Conservation (phyloP, 2,113 vertebrate species). For the Microcebus ravelobensis region DNA sequence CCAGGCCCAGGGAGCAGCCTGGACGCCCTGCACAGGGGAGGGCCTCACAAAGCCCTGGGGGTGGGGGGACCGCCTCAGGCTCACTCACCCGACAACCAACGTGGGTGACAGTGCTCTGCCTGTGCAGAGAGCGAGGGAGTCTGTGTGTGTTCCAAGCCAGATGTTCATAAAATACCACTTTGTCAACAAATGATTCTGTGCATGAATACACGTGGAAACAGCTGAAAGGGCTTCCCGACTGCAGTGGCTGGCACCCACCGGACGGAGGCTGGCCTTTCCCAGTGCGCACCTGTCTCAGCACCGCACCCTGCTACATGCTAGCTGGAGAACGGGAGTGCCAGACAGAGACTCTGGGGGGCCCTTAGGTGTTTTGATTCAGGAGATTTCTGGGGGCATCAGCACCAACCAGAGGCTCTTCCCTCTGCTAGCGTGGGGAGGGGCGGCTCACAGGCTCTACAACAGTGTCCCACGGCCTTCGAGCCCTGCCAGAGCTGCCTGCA, state of each 20-base stretch:
- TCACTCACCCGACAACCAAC: neutral
- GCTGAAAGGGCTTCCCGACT: rapidly evolving
- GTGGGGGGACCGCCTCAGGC: no score
- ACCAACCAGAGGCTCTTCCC: neutral
- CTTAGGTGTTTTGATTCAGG: neutral
- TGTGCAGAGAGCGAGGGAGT: no score
- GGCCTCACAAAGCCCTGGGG: neutral
- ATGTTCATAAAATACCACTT: rapidly evolving
- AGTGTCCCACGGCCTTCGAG: neutral
- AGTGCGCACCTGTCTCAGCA: rapidly evolving
- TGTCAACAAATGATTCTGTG: neutral
- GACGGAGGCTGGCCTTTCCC: rapidly evolving
- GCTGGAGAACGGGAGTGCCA: rapidly evolving
- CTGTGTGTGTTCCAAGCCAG: neutral
- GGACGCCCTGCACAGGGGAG: neutral
- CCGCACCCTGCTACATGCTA: rapidly evolving
- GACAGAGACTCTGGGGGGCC: neutral
- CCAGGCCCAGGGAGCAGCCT: neutral
- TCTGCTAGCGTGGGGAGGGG: no score
- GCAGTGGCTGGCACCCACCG: rapidly evolving
- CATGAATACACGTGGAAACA: rapidly evolving
- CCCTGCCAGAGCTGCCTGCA: neutral
- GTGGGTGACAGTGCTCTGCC: neutral
- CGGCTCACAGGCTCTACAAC: neutral
- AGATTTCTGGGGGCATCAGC: neutral